Conservation (phyloP, 2,797 vertebrate species). For the Danio choprae region DNA sequence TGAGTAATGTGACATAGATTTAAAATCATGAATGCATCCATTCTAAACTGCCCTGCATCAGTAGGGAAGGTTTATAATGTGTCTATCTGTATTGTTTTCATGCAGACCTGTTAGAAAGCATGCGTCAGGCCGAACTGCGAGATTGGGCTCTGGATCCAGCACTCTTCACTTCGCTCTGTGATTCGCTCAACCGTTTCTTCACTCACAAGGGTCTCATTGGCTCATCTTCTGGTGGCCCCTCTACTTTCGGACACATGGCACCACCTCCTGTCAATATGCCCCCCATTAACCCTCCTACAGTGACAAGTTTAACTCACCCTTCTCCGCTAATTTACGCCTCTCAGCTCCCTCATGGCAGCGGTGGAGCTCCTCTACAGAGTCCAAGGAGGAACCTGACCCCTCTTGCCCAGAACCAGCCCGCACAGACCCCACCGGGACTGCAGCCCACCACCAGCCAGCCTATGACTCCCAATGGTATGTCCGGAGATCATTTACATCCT, state of each 20-base stretch:
- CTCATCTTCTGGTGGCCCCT: conserved; percentile 67
- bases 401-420: conserved; percentile 62
- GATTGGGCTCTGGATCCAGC: conserved; percentile 95
- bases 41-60: not conserved
- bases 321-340: conserved; percentile 72
- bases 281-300: conserved; percentile 63
- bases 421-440: conserved; percentile 67
- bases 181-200: conserved; percentile 97
- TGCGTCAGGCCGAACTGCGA: conserved; percentile 94
- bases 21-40: too few species aligned
- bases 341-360: conserved; percentile 56
- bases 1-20: too few species aligned
- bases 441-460: conserved; percentile 63
- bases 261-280: conserved; percentile 63
- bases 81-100: conserved; percentile 28
- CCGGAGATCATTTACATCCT: not conserved
- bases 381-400: conserved; percentile 67
- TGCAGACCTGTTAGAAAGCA: conserved; percentile 92
- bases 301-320: conserved; percentile 76
- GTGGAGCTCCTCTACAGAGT: conserved; percentile 56
- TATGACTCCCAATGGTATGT: conserved; percentile 69
- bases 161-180: conserved; percentile 95
- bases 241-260: conserved; percentile 61
- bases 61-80: not conserved
- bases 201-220: conserved; percentile 91